phyloP scores from a whole-genome alignment of 2,797 vertebrate genomes.

The Sphenodon punctatus region DNA sequence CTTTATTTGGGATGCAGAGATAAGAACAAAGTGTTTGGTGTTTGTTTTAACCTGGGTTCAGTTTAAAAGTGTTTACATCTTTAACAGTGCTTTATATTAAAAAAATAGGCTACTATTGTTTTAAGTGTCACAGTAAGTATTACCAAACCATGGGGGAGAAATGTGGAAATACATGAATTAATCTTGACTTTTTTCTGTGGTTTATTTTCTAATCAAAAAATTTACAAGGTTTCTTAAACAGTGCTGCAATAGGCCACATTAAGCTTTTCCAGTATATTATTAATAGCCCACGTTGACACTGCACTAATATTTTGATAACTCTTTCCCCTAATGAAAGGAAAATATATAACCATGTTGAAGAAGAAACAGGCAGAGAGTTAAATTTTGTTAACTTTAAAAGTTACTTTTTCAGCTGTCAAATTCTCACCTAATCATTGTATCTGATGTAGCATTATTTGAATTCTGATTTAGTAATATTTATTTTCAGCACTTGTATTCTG shows the following conservation, averaged over 20 bases:
- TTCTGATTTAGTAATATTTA: background rate
- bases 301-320: fast-evolving
- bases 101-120: background rate
- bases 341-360: fast-evolving
- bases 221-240: fast-evolving
- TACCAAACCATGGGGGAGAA: background rate
- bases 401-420: fast-evolving
- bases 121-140: background rate
- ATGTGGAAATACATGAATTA: background rate
- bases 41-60: slow-evolving; percentile 37
- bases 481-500: fast-evolving
- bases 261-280: fast-evolving
- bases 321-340: fast-evolving
- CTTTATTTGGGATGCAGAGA: slow-evolving; percentile 52
- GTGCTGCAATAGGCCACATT: fast-evolving
- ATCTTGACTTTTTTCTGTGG: background rate
- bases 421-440: fast-evolving
- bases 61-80: background rate
- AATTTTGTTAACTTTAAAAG: fast-evolving
- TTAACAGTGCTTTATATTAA: background rate
- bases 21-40: slow-evolving; percentile 60
- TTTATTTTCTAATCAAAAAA: fast-evolving
- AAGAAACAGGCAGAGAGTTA: fast-evolving
- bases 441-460: fast-evolving
- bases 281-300: fast-evolving